These are phyloP conservation scores for Aptenodytes patagonicus DNA, from an alignment of 2,113 vertebrate species.

Conservation along the genomic window DNA sequence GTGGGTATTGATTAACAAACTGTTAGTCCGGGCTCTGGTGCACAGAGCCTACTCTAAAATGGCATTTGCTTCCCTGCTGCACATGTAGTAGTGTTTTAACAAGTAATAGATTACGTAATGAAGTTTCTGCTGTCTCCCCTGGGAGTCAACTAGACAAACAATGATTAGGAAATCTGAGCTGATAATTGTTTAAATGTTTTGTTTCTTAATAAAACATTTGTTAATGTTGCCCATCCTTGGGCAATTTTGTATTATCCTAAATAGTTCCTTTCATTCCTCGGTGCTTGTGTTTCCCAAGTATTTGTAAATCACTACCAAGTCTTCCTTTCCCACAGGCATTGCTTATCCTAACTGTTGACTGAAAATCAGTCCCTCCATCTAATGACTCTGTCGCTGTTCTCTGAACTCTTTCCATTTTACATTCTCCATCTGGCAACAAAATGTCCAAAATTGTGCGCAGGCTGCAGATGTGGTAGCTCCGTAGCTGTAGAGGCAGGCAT, in stretches of 20 bases:
- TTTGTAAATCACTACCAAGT: conserved; percentile 35
- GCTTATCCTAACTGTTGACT: conserved; percentile 51
- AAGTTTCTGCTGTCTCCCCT: conserved; percentile 2
- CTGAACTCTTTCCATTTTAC: conserved; percentile 55
- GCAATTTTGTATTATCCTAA: conserved; percentile 1
- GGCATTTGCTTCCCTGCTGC: neutral
- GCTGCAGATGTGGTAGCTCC: conserved; percentile 23
- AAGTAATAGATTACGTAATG: neutral
- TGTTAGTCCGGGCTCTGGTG: neutral
- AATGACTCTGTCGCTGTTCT: conserved; percentile 46
- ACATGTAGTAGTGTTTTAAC: neutral
- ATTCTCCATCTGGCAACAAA: conserved; percentile 52
- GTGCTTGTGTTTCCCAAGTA: conserved; percentile 15
- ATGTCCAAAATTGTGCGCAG: neutral
- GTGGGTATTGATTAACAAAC: neutral
- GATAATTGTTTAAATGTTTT: conserved; percentile 53
- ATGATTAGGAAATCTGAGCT: conserved; percentile 38
- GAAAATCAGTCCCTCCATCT: conserved; percentile 42
- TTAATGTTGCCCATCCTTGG: neutral
- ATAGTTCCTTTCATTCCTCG: conserved; percentile 20
- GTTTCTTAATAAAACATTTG: neutral
- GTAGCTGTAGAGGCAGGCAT: neutral
- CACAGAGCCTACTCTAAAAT: neutral
- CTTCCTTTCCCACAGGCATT: conserved; percentile 57
- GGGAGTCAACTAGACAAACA: conserved; percentile 29